phyloP scores from a whole-genome alignment of 2,888 invertebrate species.

The Sarcophaga rosellei region DNA sequence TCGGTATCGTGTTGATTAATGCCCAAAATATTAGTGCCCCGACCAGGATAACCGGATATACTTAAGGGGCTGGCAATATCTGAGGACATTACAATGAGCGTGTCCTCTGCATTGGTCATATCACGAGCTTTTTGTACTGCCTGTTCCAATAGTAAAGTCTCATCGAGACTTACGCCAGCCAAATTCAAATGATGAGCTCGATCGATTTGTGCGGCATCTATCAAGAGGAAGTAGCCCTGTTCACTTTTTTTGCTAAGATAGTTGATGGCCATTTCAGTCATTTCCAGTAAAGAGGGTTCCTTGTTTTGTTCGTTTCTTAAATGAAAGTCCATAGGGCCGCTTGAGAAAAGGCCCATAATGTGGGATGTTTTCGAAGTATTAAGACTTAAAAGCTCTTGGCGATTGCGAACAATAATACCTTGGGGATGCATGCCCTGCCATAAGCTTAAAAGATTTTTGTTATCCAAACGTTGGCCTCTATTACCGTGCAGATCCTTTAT shows the following conservation, averaged over 20 bases:
- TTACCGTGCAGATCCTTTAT: slow-evolving; percentile 81
- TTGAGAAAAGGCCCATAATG: slow-evolving; percentile 83
- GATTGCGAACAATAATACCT: slow-evolving; percentile 84
- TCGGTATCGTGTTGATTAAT: slow-evolving; percentile 75
- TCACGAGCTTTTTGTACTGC: slow-evolving; percentile 85
- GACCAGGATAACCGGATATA: slow-evolving; percentile 87
- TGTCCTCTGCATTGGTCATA: slow-evolving; percentile 85
- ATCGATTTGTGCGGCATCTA: slow-evolving; percentile 88
- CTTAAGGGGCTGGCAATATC: slow-evolving; percentile 90
- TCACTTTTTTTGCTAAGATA: slow-evolving; percentile 82
- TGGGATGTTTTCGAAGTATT: slow-evolving; percentile 81
- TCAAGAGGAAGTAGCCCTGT: slow-evolving; percentile 84
- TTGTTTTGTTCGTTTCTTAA: slow-evolving; percentile 79
- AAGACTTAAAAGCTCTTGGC: slow-evolving; percentile 82
- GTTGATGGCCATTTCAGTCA: slow-evolving; percentile 86
- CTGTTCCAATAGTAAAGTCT: slow-evolving; percentile 88
- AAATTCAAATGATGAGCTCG: slow-evolving; percentile 87
- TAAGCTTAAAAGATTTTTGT: slow-evolving; percentile 84
- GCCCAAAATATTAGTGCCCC: slow-evolving; percentile 83
- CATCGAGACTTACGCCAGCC: slow-evolving; percentile 87
- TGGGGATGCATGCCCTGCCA: slow-evolving; percentile 84
- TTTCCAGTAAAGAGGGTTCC: slow-evolving; percentile 84
- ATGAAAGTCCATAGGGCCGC: slow-evolving; percentile 83
- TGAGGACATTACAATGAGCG: slow-evolving; percentile 89
- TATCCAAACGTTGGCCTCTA: slow-evolving; percentile 84